Conservation (phyloP, 2,113 vertebrate species). For the Coryphaenoides rupestris region DNA sequence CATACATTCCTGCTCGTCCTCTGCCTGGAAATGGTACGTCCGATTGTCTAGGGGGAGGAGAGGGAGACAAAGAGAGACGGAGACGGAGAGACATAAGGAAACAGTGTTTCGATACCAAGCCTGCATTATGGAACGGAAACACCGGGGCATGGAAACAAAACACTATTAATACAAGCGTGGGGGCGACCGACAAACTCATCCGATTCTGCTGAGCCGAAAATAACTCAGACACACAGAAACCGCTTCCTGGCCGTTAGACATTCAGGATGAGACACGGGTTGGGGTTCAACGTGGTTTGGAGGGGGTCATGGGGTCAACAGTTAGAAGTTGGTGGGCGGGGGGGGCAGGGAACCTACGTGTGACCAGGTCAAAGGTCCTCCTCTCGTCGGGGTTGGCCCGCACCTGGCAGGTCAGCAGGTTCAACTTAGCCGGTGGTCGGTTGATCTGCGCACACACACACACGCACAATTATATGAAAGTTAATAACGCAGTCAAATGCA, state of each 20-base stretch:
- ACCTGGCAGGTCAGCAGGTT: conserved; percentile 97
- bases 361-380: conserved; percentile 90
- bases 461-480: no score
- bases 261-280: neutral
- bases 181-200: no score
- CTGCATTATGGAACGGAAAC: no score
- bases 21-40: conserved; percentile 93
- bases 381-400: conserved; percentile 87
- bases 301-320: neutral
- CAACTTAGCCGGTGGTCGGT: conserved; percentile 91
- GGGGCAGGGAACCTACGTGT: conserved; percentile 88
- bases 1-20: conserved; percentile 90
- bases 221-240: no score
- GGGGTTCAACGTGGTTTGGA: conserved; percentile 1
- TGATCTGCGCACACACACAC: conserved; percentile 76
- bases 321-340: conserved; percentile 8
- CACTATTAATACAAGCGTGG: no score
- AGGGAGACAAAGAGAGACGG: neutral
- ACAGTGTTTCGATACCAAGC: neutral
- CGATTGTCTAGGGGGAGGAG: conserved; percentile 87
- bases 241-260: no score
- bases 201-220: no score
- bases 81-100: conserved; percentile 2
- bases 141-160: no score
- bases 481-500: neutral